phyloP scores from a whole-genome alignment of 2,797 vertebrate species.

The Coregonus suidteri region DNA sequence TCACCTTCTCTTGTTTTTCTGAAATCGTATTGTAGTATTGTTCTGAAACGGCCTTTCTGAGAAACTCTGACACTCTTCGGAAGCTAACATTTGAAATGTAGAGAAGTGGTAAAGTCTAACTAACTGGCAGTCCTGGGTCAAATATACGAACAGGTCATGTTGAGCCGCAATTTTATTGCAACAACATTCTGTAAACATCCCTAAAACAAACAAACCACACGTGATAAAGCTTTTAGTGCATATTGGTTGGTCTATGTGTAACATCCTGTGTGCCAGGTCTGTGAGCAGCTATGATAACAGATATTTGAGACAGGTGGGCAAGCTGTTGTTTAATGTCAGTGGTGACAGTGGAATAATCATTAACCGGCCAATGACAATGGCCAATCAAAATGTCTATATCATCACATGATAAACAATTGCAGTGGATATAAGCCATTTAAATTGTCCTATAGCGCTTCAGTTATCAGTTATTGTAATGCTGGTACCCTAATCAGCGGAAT shows the following conservation, averaged over 20 bases:
- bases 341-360: no score
- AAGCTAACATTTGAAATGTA: background rate
- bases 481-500: no score
- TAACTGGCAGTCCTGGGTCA: background rate
- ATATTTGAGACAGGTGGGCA: no score
- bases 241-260: background rate
- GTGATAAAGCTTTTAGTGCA: background rate
- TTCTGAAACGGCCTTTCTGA: background rate
- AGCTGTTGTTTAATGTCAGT: no score
- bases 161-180: background rate
- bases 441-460: no score
- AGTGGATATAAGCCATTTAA: no score
- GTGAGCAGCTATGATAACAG: no score
- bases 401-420: no score
- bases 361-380: no score
- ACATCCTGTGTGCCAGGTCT: no score
- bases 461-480: no score
- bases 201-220: background rate
- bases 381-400: no score
- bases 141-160: background rate
- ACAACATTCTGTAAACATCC: background rate
- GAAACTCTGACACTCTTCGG: background rate
- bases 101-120: background rate
- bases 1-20: background rate
- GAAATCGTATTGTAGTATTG: background rate